Evolutionary conservation across 35 echinoderm and acorn worm species (phyloP), one percentile per base, ranked within the genome.

Genomic region (Acanthaster planci): DNA sequence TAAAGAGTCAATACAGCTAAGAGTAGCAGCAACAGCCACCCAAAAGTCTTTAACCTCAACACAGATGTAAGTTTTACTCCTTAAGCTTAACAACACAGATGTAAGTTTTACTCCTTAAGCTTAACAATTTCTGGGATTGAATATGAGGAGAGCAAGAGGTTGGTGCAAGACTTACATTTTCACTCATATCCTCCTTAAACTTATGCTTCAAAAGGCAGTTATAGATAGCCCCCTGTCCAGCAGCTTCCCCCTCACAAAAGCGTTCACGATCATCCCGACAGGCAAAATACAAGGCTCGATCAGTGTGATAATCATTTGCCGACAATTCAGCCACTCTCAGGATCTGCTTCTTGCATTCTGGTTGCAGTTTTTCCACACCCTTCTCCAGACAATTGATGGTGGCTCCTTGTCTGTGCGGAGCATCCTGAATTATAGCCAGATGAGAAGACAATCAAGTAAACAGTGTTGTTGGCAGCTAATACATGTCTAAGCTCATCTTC

Each of bases 201-300:
- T 99, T 99, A 50, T 99, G 88, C 36, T 92, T 86, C 50, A 86
- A 22, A n/a, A 99, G 89, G 76, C 96, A 99, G 60, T 94, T 99
- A 92, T 99, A 99, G 64, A 99, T 75, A 38, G 72, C 50, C 30
- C 96, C 96, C 21, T 91, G 52, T 3, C 96, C 96, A 7, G 92
- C 89, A 1, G 30, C n/a, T 47, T 88, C 82, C 2, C 80, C 68
- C 34, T 87, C 78, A 52, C 96, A 99, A 77, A 99, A 94, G 1
- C 96, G 80, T 54, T 99, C 96, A 10, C 92, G 67, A 55, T 99
- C 96, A 5, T 91, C 86, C 16, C 80, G 81, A 37, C 96, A 99
- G 51, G 96, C 96, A 36, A 94, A 99, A 51, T 75, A 99, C 51
- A 97, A 54, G 2, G 91, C 81, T 8, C 96, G 67, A 79, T 99